These are phyloP conservation scores for Patella depressa DNA, from an alignment of 2,888 invertebrate genomes.

Conservation along the genomic window DNA sequence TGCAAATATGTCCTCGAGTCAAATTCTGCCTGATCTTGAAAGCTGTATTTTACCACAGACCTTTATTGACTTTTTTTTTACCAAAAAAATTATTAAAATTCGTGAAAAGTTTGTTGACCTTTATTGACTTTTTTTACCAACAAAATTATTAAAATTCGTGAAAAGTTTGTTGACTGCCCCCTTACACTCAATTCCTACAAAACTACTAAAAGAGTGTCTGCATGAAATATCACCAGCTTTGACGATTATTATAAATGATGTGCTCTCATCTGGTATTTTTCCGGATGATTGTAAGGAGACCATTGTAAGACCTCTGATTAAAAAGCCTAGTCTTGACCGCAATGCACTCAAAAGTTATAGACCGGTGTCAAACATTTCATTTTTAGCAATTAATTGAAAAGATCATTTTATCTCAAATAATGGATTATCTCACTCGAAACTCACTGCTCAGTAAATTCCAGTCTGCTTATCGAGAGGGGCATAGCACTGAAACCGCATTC, in stretches of 20 bases:
- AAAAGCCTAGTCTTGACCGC: background rate
- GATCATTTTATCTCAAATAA: background rate
- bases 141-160: background rate
- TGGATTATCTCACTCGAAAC: background rate
- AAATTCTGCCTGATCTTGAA: no score
- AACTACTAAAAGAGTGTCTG: background rate
- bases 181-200: background rate
- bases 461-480: background rate
- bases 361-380: background rate
- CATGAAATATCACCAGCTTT: background rate
- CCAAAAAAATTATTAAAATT: background rate
- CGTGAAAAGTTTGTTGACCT: background rate
- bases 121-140: background rate
- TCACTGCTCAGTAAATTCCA: background rate
- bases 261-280: background rate
- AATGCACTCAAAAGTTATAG: background rate
- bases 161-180: background rate
- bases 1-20: no score
- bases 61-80: background rate
- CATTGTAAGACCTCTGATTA: background rate
- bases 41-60: background rate
- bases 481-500: slow-evolving; percentile 6
- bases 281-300: background rate
- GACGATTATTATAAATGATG: background rate
- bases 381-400: background rate